Evolutionary conservation across 2,797 vertebrate species (phyloP), one percentile per base, ranked within the genome.

Genomic region (Tokudaia tokunoshimensis): DNA sequence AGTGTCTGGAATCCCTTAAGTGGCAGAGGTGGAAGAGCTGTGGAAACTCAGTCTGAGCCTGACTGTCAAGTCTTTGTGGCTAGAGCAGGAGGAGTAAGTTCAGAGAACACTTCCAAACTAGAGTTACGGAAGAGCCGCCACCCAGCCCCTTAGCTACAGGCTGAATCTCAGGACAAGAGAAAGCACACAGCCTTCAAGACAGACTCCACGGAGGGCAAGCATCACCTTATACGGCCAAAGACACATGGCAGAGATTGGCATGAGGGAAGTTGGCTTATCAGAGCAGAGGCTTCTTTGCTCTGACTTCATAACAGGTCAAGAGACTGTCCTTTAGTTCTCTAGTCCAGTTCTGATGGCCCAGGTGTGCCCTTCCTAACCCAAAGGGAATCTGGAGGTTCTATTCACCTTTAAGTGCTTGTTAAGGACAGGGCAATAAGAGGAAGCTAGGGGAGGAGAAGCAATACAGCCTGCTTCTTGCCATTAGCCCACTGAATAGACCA

Each of bases 391-490:
- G 4, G 26, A 82, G 75, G 29, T 34, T 50, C 41, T 0, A 5
- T 44, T 75, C 89, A 75, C 82, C 92, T 61, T 85, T 7, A 52
- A 63, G 89, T 78, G 82, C 44, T 55, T 79, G 41, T 94, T 94
- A 17, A 88, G 89, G 92, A 90, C 47, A 0, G 59, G 44, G 41
- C 90, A n/a, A 95, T 34, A 87, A 47, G 0, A 24, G 41, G 81
- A 29, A 37, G 61, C 79, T 80, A 24, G 34, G 34, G n/a, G 41
- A 87, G 86, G 41, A 75, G 59, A 34, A 9, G 26, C 12, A n/a
- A 44, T 6, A 85, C 91, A 9, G 15, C 72, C 85, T 41, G 74
- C 37, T 82, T 12, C 1, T 11, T 59, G 72, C 75, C 89, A 83
- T 85, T 78, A 92, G 34, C 67, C 67, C 34, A 72, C 0, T 52